phyloP scores from a whole-genome alignment of 2,888 invertebrate genomes.

The Nineta flava region DNA sequence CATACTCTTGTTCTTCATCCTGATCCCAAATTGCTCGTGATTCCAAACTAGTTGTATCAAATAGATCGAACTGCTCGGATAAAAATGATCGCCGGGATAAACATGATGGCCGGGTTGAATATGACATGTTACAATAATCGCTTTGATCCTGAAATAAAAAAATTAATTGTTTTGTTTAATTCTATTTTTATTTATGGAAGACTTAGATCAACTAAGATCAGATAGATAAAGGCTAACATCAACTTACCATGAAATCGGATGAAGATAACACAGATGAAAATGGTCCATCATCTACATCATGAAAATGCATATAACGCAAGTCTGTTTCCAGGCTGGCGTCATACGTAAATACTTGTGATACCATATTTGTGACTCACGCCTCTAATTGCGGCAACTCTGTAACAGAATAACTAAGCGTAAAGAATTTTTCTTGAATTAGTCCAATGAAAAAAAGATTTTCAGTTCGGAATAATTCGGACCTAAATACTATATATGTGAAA shows the following conservation, averaged over 20 bases:
- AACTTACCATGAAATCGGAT: conserved; percentile 1
- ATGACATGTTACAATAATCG: conserved; percentile 2
- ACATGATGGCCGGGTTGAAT: too few species aligned
- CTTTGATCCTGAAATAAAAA: neutral
- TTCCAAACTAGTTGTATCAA: conserved; percentile 11
- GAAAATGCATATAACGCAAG: conserved; percentile 30
- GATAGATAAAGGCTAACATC: neutral
- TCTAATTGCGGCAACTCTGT: too few species aligned
- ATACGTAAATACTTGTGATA: too few species aligned
- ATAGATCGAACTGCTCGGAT: conserved; percentile 10
- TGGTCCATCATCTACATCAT: conserved; percentile 29
- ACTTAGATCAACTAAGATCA: too few species aligned
- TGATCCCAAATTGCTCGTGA: conserved; percentile 19
- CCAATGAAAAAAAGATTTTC: too few species aligned
- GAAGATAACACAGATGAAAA: conserved; percentile 23
- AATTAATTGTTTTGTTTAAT: neutral
- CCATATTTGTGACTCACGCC: too few species aligned
- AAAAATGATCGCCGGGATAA: too few species aligned
- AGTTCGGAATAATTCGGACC: too few species aligned
- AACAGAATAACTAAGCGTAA: neutral
- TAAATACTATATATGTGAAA: too few species aligned
- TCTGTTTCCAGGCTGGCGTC: conserved; percentile 38
- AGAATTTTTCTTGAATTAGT: too few species aligned
- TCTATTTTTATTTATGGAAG: neutral
- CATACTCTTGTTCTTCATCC: conserved; percentile 26